These are phyloP conservation scores for Caenorhabditis drosophilae DNA, from an alignment of 2,888 invertebrate genomes.

Conservation along the genomic window DNA sequence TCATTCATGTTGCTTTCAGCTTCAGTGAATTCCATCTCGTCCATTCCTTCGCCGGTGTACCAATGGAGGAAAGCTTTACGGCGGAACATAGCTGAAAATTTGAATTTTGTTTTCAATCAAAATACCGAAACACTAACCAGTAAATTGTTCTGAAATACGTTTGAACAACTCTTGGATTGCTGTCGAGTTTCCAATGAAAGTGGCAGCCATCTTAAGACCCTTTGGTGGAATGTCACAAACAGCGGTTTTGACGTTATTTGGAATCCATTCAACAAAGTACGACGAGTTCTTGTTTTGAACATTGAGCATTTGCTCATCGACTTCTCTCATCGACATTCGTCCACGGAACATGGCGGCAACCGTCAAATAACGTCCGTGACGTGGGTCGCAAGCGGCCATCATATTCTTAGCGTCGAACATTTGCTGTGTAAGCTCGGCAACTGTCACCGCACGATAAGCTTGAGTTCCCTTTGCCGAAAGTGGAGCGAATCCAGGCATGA, in stretches of 20 bases:
- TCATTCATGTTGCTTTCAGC: conserved; percentile 92
- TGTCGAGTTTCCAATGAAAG: conserved; percentile 88
- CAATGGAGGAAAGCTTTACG: conserved; percentile 94
- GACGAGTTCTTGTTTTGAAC: conserved; percentile 91
- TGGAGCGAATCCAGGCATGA: conserved; percentile 82
- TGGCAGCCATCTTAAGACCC: conserved; percentile 87
- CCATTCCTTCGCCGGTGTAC: conserved; percentile 96
- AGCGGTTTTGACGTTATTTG: conserved; percentile 90
- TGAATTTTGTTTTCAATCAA: too few relatives aligned
- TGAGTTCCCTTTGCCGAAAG: conserved; percentile 79
- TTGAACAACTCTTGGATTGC: conserved; percentile 90
- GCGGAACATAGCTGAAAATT: conserved; percentile 81
- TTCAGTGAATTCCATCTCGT: conserved; percentile 94
- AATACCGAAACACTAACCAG: too few relatives aligned
- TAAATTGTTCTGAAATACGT: conserved; percentile 86
- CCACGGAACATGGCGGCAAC: conserved; percentile 76
- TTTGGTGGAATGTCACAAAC: conserved; percentile 88
- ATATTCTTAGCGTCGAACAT: conserved; percentile 76
- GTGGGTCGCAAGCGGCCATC: conserved; percentile 74
- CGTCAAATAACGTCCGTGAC: conserved; percentile 74
- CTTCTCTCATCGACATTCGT: conserved; percentile 76
- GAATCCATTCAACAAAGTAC: conserved; percentile 86
- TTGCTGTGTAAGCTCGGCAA: conserved; percentile 79
- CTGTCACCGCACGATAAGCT: conserved; percentile 76
- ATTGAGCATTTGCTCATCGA: conserved; percentile 88